Conservation (phyloP, 2,113 vertebrate genomes). For the Sakesphorus luctuosus region DNA sequence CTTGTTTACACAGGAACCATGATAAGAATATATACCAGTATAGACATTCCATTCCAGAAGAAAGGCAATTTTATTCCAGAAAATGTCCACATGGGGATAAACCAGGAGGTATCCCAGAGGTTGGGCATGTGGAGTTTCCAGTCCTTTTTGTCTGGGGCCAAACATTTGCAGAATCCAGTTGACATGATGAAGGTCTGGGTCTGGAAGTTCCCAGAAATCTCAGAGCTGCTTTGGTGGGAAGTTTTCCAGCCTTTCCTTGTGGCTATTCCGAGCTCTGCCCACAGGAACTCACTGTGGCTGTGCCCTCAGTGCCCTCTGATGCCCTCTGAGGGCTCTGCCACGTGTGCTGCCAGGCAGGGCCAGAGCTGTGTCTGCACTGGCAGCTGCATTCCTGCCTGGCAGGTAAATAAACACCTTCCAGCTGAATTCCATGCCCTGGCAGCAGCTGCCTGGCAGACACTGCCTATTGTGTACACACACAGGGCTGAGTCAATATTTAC, state of each 20-base stretch:
- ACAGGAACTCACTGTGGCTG: neutral
- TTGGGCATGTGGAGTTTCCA: neutral
- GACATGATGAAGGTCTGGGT: slow-evolving; percentile 6
- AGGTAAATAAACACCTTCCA: slow-evolving; percentile 45
- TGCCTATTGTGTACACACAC: slow-evolving; percentile 54
- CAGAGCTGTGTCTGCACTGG: neutral
- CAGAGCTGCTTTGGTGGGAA: neutral
- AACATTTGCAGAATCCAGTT: slow-evolving; percentile 21
- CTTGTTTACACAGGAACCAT: slow-evolving; percentile 44
- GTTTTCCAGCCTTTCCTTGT: neutral
- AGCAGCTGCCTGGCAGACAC: slow-evolving; percentile 25
- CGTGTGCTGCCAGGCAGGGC: neutral
- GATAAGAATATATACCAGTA: slow-evolving; percentile 40
- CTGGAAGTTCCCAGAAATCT: slow-evolving; percentile 5
- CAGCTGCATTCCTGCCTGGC: slow-evolving; percentile 24
- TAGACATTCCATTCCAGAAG: slow-evolving; percentile 45
- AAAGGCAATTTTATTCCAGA: slow-evolving; percentile 29
- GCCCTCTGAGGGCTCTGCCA: neutral
- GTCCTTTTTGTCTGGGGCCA: neutral
- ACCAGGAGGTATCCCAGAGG: slow-evolving; percentile 32
- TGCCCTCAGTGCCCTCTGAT: neutral
- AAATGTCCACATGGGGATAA: neutral
- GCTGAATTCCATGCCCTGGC: slow-evolving; percentile 36
- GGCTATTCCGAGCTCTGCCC: neutral
- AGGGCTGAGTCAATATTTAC: slow-evolving; percentile 56